Conservation (phyloP, 2,888 invertebrate species). For the Nebria brevicollis region DNA sequence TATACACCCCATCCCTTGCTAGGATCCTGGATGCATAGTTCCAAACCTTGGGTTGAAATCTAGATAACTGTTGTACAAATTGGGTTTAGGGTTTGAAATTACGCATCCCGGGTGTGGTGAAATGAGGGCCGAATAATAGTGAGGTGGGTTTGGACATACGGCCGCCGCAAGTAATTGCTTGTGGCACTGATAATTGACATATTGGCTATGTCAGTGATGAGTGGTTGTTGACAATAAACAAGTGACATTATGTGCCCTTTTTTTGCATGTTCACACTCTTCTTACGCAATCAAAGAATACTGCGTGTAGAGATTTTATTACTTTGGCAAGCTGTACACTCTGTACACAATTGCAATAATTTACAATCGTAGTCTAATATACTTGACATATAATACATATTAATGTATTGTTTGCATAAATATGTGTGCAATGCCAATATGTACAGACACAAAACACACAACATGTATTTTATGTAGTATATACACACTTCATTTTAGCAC, state of each 20-base stretch:
- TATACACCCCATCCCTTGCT: not conserved
- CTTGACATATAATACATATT: not conserved
- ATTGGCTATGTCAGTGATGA: conserved; percentile 60
- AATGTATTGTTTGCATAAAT: not conserved
- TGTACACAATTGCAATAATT: not conserved
- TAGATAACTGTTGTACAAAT: not conserved
- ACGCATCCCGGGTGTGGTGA: not conserved
- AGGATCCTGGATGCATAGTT: conserved; percentile 21
- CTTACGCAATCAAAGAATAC: no score
- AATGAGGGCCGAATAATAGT: not conserved
- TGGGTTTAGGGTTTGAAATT: not conserved
- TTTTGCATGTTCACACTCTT: no score
- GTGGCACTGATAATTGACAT: conserved; percentile 60
- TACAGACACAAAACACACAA: not conserved
- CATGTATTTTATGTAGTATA: not conserved
- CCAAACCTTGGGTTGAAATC: conserved; percentile 10
- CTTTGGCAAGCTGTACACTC: no score
- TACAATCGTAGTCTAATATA: not conserved
- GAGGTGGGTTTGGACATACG: conserved; percentile 33
- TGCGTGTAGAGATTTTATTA: no score
- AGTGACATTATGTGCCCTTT: not conserved
- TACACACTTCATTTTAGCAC: not conserved
- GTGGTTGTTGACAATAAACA: conserved; percentile 45
- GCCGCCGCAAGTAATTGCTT: conserved; percentile 59
- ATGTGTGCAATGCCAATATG: not conserved